phyloP scores from a whole-genome alignment of 2,113 vertebrate genomes.

The Apeltes quadracus region DNA sequence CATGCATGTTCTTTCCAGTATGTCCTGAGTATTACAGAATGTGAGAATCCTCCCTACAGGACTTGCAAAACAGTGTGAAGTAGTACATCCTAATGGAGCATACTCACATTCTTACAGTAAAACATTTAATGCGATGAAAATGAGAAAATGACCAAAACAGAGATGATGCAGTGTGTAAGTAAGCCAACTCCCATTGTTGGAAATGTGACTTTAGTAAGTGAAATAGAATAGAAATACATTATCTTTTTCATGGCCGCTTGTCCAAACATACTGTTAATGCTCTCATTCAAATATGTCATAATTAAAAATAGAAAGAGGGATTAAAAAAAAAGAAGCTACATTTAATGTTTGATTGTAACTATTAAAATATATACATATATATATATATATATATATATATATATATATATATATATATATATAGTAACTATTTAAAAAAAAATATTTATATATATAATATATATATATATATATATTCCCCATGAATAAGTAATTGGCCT shows the following conservation, averaged over 20 bases:
- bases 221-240: not conserved
- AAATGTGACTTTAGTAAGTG: not conserved
- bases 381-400: too few species aligned
- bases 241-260: not conserved
- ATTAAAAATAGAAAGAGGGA: not conserved
- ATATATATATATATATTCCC: too few species aligned
- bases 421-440: too few species aligned
- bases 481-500: too few species aligned
- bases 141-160: not conserved
- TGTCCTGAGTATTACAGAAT: not conserved
- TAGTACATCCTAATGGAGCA: not conserved
- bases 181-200: not conserved
- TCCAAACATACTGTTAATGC: not conserved
- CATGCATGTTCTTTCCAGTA: not conserved
- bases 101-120: not conserved
- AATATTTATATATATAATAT: too few species aligned
- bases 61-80: not conserved
- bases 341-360: slow-evolving; percentile 15
- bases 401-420: too few species aligned
- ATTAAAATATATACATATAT: too few species aligned
- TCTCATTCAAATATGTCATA: not conserved
- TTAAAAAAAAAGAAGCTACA: not conserved
- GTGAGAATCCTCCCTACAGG: not conserved
- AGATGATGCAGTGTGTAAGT: not conserved
- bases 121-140: slow-evolving; percentile 1